Evolutionary conservation across 2,113 vertebrate genomes (phyloP).

Genomic region (Pyrgilauda ruficollis): DNA sequence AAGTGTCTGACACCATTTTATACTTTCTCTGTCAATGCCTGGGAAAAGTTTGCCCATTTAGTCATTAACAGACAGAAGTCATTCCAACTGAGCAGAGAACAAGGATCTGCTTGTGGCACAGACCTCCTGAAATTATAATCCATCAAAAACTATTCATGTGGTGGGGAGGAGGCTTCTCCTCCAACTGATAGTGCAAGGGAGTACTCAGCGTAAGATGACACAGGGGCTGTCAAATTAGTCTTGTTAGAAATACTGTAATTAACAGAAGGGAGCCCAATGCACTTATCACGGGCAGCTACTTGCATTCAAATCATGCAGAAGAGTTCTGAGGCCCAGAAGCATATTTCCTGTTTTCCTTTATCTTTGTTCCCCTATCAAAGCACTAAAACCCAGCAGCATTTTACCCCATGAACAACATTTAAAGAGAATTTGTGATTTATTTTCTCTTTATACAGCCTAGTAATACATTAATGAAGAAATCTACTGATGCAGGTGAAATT

Average conservation of each 20-base stretch:
- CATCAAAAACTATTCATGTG: conserved; percentile 16
- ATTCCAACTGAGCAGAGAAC: conserved; percentile 23
- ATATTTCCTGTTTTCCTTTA: neutral
- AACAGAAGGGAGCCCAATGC: conserved; percentile 76
- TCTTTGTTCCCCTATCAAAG: neutral
- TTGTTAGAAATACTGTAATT: conserved; percentile 81
- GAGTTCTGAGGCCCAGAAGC: conserved; percentile 28
- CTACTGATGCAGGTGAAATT: neutral
- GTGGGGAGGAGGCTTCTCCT: neutral
- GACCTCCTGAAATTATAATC: conserved; percentile 32
- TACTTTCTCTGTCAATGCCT: neutral
- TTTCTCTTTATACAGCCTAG: neutral
- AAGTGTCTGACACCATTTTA: neutral
- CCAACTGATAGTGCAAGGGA: conserved; percentile 11
- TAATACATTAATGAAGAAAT: neutral
- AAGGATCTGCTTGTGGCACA: neutral
- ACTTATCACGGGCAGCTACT: conserved; percentile 76
- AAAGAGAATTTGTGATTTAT: neutral
- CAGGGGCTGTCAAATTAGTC: conserved; percentile 75
- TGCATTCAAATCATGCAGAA: conserved; percentile 54
- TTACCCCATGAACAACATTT: neutral
- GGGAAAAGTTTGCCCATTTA: neutral
- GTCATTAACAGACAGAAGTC: neutral
- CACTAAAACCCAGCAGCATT: conserved; percentile 5
- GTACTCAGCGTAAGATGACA: conserved; percentile 72